Conservation (phyloP, 2,113 vertebrate species). For the Scartelaos histophorus region DNA sequence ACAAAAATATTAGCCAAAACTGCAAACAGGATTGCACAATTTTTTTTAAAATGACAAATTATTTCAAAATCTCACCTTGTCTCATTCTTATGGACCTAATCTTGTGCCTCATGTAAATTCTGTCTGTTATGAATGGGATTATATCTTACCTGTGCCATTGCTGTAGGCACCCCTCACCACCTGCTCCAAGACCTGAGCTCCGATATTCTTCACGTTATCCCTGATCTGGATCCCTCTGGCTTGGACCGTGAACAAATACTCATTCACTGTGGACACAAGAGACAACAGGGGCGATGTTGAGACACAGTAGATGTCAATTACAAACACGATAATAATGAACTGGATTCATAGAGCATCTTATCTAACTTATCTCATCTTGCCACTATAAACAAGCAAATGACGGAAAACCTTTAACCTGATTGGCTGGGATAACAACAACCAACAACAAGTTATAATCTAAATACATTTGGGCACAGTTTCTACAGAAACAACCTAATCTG, state of each 20-base stretch:
- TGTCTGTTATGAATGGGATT: background rate
- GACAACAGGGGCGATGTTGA: background rate
- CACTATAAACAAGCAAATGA: background rate
- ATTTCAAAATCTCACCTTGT: too few species aligned
- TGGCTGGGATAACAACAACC: background rate
- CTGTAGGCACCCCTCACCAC: constrained; percentile 92
- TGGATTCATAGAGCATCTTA: too few species aligned
- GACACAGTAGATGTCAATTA: background rate
- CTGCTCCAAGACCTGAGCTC: constrained; percentile 94
- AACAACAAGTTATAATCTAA: background rate
- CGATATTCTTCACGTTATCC: constrained; percentile 91
- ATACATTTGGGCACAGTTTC: background rate
- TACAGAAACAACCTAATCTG: background rate
- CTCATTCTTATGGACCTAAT: too few species aligned
- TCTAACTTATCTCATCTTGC: background rate
- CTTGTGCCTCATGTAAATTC: too few species aligned
- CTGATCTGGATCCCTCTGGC: constrained; percentile 92
- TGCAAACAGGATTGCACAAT: too few species aligned
- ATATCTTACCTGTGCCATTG: constrained; percentile 88
- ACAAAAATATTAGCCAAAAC: too few species aligned
- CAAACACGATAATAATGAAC: too few species aligned
- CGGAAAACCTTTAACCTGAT: background rate
- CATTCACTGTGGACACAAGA: constrained; percentile 84
- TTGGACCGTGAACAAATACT: constrained; percentile 99
- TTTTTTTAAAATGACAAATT: too few species aligned